A percentile compares a stretch with the other conserved stretches of the same genome.
Conservation (phyloP, 2,888 invertebrate genomes). For the Hemithea aestivaria region DNA sequence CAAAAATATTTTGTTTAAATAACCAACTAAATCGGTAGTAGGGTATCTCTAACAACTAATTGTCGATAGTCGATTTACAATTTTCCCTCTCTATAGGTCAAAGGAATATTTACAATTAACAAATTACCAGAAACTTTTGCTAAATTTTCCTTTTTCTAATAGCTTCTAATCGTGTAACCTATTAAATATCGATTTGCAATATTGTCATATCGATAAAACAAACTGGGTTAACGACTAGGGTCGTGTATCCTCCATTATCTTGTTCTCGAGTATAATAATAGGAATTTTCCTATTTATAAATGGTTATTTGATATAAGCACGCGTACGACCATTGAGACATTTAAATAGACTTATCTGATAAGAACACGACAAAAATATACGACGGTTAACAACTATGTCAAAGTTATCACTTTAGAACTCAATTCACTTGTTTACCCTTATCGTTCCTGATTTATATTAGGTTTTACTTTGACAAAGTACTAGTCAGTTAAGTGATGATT, state of each 20-base stretch:
- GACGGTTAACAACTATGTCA: not conserved
- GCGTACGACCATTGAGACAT: constrained; percentile 40
- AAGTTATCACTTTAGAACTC: not conserved
- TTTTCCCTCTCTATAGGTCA: constrained; percentile 22
- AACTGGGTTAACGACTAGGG: constrained; percentile 57
- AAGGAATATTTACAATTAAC: constrained; percentile 50
- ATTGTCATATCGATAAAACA: constrained; percentile 46
- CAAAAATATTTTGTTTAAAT: too few species aligned
- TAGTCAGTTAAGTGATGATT: too few species aligned
- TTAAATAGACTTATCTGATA: constrained; percentile 37
- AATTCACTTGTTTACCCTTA: not conserved
- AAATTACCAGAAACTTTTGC: constrained; percentile 41
- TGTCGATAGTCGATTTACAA: not conserved
- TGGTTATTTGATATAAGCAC: constrained; percentile 45
- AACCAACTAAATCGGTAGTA: too few species aligned
- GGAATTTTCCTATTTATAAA: constrained; percentile 73
- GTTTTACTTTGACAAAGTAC: not conserved
- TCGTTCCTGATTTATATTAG: not conserved
- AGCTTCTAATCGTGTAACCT: constrained; percentile 44
- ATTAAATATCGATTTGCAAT: constrained; percentile 67
- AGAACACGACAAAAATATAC: constrained; percentile 8
- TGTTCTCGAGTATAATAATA: constrained; percentile 49
- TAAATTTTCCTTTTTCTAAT: constrained; percentile 69
- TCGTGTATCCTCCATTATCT: constrained; percentile 48
- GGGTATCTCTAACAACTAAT: too few species aligned